Percentiles rank a stretch among this genome's conserved stretches.
Conservation (phyloP, 2,888 invertebrate genomes). For the Limnephilus marmoratus region DNA sequence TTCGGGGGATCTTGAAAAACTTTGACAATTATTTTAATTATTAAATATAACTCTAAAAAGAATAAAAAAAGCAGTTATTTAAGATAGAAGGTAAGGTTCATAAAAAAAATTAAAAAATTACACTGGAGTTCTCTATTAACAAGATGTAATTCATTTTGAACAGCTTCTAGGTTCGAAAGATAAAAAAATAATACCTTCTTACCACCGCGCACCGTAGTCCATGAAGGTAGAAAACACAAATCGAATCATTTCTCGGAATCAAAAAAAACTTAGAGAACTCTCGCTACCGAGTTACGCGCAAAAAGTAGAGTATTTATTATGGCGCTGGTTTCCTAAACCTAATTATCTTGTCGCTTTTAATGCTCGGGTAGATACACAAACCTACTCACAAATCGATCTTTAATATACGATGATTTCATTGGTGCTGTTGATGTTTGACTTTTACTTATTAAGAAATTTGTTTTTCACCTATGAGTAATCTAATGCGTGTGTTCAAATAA, state of each 20-base stretch:
- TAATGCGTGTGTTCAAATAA: neutral
- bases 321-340: neutral
- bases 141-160: neutral
- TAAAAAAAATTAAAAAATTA: no score
- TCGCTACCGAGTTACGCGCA: constrained; percentile 42
- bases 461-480: neutral
- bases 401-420: neutral
- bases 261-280: neutral
- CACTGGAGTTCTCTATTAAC: no score
- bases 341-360: neutral
- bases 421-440: neutral
- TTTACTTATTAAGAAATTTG: neutral
- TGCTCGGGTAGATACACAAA: neutral
- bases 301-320: constrained; percentile 24
- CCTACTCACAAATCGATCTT: neutral
- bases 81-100: no score
- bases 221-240: neutral
- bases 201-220: neutral
- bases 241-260: constrained; percentile 17
- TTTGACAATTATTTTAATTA: no score
- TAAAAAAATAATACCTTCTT: neutral
- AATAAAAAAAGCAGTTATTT: no score
- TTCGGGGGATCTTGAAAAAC: no score
- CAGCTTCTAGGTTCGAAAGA: neutral
- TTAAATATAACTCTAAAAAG: no score